Evolutionary conservation across 2,113 vertebrate species (phyloP).

Genomic region (Mugil cephalus): DNA sequence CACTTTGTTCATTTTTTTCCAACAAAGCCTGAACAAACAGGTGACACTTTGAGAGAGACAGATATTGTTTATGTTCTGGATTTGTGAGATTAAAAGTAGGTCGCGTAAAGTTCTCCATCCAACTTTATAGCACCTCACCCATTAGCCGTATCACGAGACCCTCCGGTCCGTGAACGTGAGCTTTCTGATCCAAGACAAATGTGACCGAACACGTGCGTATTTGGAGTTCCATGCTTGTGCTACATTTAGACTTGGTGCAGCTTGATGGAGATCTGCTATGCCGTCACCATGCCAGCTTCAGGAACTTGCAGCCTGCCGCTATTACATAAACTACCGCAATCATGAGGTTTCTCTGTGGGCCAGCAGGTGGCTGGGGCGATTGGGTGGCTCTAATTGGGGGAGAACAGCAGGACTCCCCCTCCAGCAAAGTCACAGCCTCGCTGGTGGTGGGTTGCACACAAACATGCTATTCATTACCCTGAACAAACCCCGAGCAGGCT

Average conservation of each 20-base stretch:
- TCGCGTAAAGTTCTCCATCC: too few relatives aligned
- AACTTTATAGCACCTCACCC: slow-evolving; percentile 24
- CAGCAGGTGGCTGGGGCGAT: slow-evolving; percentile 36
- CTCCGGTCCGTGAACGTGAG: slow-evolving; percentile 18
- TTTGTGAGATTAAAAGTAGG: slow-evolving; percentile 16
- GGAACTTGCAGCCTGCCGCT: not conserved
- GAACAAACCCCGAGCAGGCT: slow-evolving; percentile 11
- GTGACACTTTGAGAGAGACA: not conserved
- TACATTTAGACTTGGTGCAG: too few relatives aligned
- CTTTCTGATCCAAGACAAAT: slow-evolving; percentile 15
- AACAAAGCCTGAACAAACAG: too few relatives aligned
- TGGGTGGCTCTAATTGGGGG: slow-evolving; percentile 41
- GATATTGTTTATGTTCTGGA: not conserved
- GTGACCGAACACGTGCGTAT: not conserved
- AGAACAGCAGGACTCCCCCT: slow-evolving; percentile 41
- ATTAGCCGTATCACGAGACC: slow-evolving; percentile 41
- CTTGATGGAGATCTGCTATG: slow-evolving; percentile 16
- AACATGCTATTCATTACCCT: slow-evolving; percentile 19
- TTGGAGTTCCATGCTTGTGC: not conserved
- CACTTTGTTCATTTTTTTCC: too few relatives aligned
- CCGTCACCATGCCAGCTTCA: not conserved
- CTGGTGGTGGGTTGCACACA: slow-evolving; percentile 9
- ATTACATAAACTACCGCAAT: slow-evolving; percentile 27
- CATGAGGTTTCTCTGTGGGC: slow-evolving; percentile 26
- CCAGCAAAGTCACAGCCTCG: slow-evolving; percentile 52